Evolutionary conservation across 2,888 invertebrate species (phyloP).

Genomic region (Drosophila ezoana): DNA sequence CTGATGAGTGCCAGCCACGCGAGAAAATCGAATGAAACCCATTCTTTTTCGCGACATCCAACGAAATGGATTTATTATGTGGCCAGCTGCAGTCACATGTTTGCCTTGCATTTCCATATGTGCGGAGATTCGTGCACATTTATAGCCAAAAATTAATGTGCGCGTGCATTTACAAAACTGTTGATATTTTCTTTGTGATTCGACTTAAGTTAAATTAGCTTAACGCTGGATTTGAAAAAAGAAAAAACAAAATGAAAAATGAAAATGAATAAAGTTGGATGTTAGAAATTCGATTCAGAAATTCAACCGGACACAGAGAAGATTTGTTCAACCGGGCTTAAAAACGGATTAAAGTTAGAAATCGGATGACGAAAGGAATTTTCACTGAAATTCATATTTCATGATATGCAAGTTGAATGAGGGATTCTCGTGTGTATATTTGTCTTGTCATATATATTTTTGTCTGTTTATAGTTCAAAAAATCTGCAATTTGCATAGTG

Average conservation of each 20-base stretch:
- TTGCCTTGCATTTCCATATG: constrained; percentile 40
- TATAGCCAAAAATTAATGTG: background rate
- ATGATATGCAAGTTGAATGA: too few relatives aligned
- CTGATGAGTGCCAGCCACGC: constrained; percentile 62
- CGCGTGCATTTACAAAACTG: constrained; percentile 4
- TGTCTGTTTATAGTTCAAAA: too few relatives aligned
- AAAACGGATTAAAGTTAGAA: too few relatives aligned
- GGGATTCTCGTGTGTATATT: too few relatives aligned
- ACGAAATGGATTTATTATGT: constrained; percentile 47
- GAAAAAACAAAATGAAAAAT: too few relatives aligned
- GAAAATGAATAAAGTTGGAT: constrained; percentile 1
- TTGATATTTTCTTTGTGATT: constrained; percentile 13
- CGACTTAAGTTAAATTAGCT: constrained; percentile 26
- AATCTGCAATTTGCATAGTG: too few relatives aligned
- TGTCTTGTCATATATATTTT: too few relatives aligned
- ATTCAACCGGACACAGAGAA: background rate
- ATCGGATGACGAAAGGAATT: too few relatives aligned
- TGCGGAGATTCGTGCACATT: constrained; percentile 1
- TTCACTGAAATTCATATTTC: too few relatives aligned
- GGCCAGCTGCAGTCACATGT: constrained; percentile 32
- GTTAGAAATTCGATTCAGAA: constrained; percentile 5
- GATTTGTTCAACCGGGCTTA: too few relatives aligned
- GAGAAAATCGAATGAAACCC: constrained; percentile 59
- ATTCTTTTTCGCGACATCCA: constrained; percentile 24
- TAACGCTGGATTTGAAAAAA: constrained; percentile 3